These are phyloP conservation scores for Parazoanthus darwini DNA, from an alignment of 92 coral and sea anemone species.

Conservation along the genomic window DNA sequence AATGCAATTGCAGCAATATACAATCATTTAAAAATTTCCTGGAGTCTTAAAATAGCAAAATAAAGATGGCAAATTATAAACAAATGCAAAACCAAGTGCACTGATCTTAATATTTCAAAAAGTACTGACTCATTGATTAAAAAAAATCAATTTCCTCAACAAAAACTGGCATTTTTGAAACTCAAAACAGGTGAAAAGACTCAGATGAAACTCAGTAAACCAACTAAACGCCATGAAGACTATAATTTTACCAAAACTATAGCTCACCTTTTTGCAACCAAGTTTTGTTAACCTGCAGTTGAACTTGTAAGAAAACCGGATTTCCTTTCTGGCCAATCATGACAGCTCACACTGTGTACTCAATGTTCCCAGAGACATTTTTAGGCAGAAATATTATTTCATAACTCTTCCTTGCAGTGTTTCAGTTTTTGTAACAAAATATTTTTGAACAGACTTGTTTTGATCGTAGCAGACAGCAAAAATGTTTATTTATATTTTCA, in stretches of 20 bases:
- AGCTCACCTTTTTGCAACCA: constrained; percentile 4
- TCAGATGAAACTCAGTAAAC: background rate
- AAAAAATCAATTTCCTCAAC: background rate
- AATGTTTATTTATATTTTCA: constrained; percentile 7
- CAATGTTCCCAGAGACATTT: background rate
- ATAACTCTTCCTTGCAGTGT: background rate
- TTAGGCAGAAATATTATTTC: background rate
- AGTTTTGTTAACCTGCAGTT: constrained; percentile 25
- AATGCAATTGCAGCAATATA: background rate
- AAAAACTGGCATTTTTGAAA: background rate
- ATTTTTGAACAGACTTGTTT: background rate
- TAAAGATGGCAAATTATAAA: background rate
- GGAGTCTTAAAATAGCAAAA: background rate
- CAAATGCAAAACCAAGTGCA: background rate
- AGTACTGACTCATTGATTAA: background rate
- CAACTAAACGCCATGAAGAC: background rate
- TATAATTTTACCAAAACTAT: background rate
- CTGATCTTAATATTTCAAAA: background rate
- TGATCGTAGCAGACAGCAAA: constrained; percentile 12
- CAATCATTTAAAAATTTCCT: too few relatives aligned
- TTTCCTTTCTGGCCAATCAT: constrained; percentile 22
- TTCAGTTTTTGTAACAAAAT: background rate
- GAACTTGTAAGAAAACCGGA: constrained; percentile 13
- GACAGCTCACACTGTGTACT: background rate
- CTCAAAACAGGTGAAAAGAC: background rate